These are phyloP conservation scores for Pelodiscus sinensis DNA, from an alignment of 2,113 vertebrate genomes.

Conservation along the genomic window DNA sequence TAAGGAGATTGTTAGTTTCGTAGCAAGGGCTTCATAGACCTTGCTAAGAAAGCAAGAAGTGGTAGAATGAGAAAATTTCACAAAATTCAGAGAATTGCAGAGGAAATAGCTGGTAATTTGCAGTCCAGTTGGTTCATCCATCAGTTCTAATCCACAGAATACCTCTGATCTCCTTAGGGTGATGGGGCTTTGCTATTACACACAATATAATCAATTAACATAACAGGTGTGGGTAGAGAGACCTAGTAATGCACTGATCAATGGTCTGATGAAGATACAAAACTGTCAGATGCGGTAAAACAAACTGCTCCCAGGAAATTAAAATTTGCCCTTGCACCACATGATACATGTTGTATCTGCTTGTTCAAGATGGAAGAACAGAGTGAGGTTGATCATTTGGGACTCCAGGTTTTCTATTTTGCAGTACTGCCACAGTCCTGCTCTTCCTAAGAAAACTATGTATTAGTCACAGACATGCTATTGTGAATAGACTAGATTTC, in stretches of 20 bases:
- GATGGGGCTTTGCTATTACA: accelerated
- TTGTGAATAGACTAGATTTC: background rate
- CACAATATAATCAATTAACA: background rate
- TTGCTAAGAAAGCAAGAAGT: background rate
- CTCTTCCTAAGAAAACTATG: background rate
- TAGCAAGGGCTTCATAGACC: background rate
- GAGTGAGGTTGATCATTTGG: background rate
- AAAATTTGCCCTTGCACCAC: background rate
- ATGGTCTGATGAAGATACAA: background rate
- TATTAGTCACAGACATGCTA: background rate
- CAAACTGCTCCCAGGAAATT: background rate
- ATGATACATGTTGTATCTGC: accelerated
- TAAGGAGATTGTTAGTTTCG: background rate
- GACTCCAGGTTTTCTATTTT: background rate
- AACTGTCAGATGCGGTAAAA: background rate
- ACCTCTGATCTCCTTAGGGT: background rate
- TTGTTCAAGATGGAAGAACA: background rate
- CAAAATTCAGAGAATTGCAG: background rate
- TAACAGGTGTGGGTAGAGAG: background rate
- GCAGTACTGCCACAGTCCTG: background rate
- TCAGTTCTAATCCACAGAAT: background rate
- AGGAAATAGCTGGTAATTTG: background rate
- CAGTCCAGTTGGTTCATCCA: background rate
- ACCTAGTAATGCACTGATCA: background rate
- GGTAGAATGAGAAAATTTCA: background rate